Base-by-base conservation (phyloP, 92 coral and sea anemone genomes). In the Plumapathes pennacea region DNA sequence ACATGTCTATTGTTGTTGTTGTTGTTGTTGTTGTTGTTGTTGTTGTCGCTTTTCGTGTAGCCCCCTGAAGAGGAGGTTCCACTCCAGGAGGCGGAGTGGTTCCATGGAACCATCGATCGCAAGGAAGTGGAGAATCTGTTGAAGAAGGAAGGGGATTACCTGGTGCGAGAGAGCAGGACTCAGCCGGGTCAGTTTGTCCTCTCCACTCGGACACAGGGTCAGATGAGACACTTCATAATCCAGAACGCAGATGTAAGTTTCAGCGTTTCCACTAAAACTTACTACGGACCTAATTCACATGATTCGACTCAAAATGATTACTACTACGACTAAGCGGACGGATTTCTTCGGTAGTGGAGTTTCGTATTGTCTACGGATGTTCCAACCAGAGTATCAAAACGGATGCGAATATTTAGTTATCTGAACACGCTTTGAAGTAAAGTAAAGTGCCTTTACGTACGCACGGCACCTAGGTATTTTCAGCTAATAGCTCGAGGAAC, bases 81-180 rank as follows among this genome's bases (percentile, higher is more conserved):
- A 0, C 70, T 94, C 3, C 57, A 80, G 25, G 97, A 94, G n/a
- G 95, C 88, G 73, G 66, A 25, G 43, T 94, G 99, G 99, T 94
- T 89, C 60, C 97, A 94, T 57, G 99, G 99, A 21, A 79, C 77
- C 0, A 84, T 94, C 33, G 68, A 77, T 22, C 90, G 99, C 21
- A 80, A 69, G 31, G 85, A 94, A 22, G 67, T 78, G 4, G 81
- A 83, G 10, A 60, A 34, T 30, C 38, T 84, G 36, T 62, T 94
- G 26, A 65, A 67, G 42, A 43, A 81, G 0, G 85, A 89, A 0
- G 99, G 99, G 4, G 94, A 94, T 44, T 94, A 84, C 57, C 50
- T 94, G 42, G 99, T 94, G n/a, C 84, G 99, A 44, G 99, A 94
- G 53, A 94, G 99, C 19, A 63, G 74, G 8, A 76, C 86, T 7